Conservation (phyloP, 2,113 vertebrate genomes). For the Lucifuga dentata region DNA sequence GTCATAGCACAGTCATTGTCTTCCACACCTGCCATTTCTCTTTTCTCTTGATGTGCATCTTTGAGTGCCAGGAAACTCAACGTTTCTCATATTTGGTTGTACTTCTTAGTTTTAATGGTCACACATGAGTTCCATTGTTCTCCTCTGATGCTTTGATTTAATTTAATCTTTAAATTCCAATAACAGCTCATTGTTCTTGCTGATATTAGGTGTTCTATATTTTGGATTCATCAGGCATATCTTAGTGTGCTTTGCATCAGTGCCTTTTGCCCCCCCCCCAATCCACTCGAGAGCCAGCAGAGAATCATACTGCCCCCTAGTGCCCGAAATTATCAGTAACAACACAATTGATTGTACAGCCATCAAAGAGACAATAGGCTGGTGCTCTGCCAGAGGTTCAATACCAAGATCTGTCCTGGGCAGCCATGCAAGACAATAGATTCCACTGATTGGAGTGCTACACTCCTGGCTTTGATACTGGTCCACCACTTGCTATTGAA, state of each 20-base stretch:
- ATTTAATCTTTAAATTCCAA: constrained; percentile 62
- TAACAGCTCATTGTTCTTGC: constrained; percentile 65
- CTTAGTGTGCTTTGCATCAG: constrained; percentile 47
- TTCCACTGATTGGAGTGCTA: constrained; percentile 78
- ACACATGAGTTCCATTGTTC: constrained; percentile 42
- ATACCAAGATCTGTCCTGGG: constrained; percentile 78
- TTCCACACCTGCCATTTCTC: constrained; percentile 38
- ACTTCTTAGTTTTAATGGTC: constrained; percentile 49
- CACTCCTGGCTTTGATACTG: constrained; percentile 69
- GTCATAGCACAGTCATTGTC: constrained; percentile 48
- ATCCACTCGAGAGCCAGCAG: constrained; percentile 38
- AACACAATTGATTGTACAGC: constrained; percentile 69
- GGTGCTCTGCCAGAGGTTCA: constrained; percentile 80
- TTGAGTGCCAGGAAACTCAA: constrained; percentile 26
- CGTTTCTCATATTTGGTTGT: constrained; percentile 40
- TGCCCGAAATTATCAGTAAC: constrained; percentile 25
- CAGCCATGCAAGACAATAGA: constrained; percentile 79
- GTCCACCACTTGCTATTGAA: constrained; percentile 63
- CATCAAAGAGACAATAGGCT: constrained; percentile 74
- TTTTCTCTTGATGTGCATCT: constrained; percentile 55
- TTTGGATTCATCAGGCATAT: constrained; percentile 61
- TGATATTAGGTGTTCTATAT: constrained; percentile 72
- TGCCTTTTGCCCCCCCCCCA: constrained; percentile 46
- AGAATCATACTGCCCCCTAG: constrained; percentile 83
- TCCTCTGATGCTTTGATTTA: constrained; percentile 53